phyloP scores from a whole-genome alignment of 2,888 invertebrate species.

The Zonitis immaculata region DNA sequence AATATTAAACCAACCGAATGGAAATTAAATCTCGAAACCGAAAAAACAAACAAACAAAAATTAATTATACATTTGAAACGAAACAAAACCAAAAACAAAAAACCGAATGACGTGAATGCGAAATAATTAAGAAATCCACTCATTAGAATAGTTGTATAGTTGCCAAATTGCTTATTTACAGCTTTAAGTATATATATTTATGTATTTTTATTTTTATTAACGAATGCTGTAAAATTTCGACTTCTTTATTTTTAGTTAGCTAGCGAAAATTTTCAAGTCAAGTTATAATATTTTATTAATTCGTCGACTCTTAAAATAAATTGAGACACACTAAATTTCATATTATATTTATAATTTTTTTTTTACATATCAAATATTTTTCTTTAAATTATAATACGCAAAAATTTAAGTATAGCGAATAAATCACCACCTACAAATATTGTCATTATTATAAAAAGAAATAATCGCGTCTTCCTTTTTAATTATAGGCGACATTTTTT shows the following conservation, averaged over 20 bases:
- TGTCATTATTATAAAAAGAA: not conserved
- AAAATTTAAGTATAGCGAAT: not conserved
- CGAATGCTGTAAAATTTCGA: conserved; percentile 29
- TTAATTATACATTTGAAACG: too few species aligned
- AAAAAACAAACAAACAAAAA: too few species aligned
- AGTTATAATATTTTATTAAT: conserved; percentile 30
- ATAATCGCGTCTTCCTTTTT: not conserved
- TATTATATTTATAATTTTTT: not conserved
- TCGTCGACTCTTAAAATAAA: conserved; percentile 18
- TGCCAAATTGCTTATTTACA: conserved; percentile 38
- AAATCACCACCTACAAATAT: not conserved
- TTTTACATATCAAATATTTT: too few species aligned
- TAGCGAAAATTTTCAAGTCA: conserved; percentile 24
- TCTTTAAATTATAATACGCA: not conserved
- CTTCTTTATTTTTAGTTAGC: conserved; percentile 32
- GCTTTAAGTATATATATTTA: conserved; percentile 20
- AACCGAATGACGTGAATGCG: conserved; percentile 28
- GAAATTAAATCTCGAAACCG: not conserved
- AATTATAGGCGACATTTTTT: not conserved
- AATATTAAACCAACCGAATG: not conserved
- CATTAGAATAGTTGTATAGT: conserved; percentile 34
- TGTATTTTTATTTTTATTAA: conserved; percentile 34
- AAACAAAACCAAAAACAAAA: too few species aligned
- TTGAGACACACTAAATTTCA: not conserved
- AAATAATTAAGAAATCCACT: conserved; percentile 37